These are phyloP conservation scores for Drosophila pegasa DNA, from an alignment of 2,888 invertebrate genomes.

Conservation along the genomic window DNA sequence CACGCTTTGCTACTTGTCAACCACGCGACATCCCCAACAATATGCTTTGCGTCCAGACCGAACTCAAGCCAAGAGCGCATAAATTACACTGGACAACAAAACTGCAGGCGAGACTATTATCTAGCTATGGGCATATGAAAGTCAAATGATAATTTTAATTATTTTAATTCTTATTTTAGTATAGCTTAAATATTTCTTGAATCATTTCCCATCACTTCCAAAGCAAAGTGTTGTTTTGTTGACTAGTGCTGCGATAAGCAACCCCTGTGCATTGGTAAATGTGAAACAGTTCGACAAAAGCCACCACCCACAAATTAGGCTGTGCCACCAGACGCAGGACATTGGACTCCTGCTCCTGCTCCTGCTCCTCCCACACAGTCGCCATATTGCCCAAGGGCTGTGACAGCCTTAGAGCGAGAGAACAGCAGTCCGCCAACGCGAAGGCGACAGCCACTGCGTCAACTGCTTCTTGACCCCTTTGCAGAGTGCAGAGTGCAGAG, in stretches of 20 bases:
- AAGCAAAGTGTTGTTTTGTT: slow-evolving; percentile 16
- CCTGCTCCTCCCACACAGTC: slow-evolving; percentile 20
- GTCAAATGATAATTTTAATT: too few species aligned
- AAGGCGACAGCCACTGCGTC: slow-evolving; percentile 35
- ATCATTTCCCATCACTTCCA: background rate
- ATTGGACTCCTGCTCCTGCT: slow-evolving; percentile 13
- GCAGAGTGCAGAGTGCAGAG: slow-evolving; percentile 30
- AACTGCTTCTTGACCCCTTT: slow-evolving; percentile 70
- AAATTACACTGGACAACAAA: slow-evolving; percentile 51
- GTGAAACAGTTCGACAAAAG: slow-evolving; percentile 75
- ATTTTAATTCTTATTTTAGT: background rate
- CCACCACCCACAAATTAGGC: slow-evolving; percentile 80
- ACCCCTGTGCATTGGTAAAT: slow-evolving; percentile 54
- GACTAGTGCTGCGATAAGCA: slow-evolving; percentile 50
- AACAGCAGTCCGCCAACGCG: slow-evolving; percentile 32
- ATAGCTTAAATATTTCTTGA: background rate
- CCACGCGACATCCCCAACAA: slow-evolving; percentile 76
- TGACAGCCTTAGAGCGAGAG: slow-evolving; percentile 20
- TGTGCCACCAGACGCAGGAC: slow-evolving; percentile 47
- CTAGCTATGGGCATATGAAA: background rate
- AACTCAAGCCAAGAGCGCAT: slow-evolving; percentile 28
- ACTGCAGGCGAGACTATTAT: background rate
- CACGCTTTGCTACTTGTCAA: slow-evolving; percentile 77
- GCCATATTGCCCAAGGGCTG: slow-evolving; percentile 52
- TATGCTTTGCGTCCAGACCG: slow-evolving; percentile 68